Evolutionary conservation across 1,140 invertebrate genomes (phyloP).

Genomic region (Rhynchophorus ferrugineus): DNA sequence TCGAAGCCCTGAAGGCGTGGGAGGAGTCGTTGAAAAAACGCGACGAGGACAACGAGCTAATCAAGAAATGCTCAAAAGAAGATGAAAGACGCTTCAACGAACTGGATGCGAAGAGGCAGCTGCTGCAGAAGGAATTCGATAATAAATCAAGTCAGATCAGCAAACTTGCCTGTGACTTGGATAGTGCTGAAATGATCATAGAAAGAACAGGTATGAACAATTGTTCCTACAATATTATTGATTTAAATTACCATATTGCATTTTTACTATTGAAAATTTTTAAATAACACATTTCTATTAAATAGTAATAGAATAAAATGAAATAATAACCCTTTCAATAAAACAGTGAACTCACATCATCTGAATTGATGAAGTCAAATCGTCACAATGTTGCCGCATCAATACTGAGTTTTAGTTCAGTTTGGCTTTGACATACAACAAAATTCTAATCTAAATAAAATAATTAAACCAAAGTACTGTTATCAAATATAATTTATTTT

Average conservation of each 20-base stretch:
- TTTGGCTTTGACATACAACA: too few species aligned
- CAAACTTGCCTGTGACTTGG: conserved; percentile 45
- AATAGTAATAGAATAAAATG: too few species aligned
- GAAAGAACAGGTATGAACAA: conserved; percentile 41
- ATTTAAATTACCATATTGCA: background rate
- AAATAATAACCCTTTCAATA: too few species aligned
- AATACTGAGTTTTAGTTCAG: too few species aligned
- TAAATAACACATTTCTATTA: too few species aligned
- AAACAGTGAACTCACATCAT: too few species aligned
- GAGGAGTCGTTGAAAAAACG: conserved; percentile 52
- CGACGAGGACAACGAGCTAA: conserved; percentile 51
- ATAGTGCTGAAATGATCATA: conserved; percentile 46
- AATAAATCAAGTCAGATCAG: conserved; percentile 41
- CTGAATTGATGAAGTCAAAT: too few species aligned
- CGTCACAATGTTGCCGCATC: too few species aligned
- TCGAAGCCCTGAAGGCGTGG: conserved; percentile 52
- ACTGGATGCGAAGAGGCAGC: conserved; percentile 46
- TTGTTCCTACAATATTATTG: background rate
- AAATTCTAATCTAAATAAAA: too few species aligned
- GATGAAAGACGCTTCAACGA: conserved; percentile 54
- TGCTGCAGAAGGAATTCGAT: conserved; percentile 46
- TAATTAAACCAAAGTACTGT: too few species aligned
- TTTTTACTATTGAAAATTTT: too few species aligned
- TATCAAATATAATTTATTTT: too few species aligned
- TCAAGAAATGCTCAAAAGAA: conserved; percentile 56